phyloP scores from a whole-genome alignment of 2,888 invertebrate species.

The Eupithecia dodoneata region DNA sequence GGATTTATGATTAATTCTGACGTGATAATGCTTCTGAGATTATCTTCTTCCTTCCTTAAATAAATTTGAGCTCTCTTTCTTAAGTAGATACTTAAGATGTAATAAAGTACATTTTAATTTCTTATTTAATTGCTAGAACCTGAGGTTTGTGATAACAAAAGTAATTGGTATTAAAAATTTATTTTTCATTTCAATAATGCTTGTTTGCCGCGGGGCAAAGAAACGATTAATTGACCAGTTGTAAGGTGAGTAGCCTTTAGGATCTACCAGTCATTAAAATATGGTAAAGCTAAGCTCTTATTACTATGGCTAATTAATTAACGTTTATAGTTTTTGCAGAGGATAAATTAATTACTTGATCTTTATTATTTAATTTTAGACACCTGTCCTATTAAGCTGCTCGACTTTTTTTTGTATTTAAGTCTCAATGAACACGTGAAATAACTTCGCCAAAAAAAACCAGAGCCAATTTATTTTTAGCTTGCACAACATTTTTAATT shows the following conservation, averaged over 20 bases:
- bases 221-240: background rate
- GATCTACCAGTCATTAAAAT: background rate
- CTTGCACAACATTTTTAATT: constrained; percentile 5
- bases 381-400: background rate
- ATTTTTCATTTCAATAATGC: background rate
- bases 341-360: background rate
- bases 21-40: constrained; percentile 5
- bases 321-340: background rate
- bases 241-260: constrained; percentile 1
- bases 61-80: background rate
- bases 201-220: background rate
- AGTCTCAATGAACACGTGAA: background rate
- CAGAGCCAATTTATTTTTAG: background rate
- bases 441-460: background rate
- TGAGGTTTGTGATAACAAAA: background rate
- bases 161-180: background rate
- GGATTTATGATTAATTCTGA: background rate
- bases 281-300: background rate
- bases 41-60: background rate
- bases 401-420: background rate
- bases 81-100: background rate
- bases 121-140: background rate
- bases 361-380: background rate
- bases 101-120: background rate
- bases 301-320: background rate